Conservation (phyloP, 2,888 invertebrate species). For the Rhamnusium bicolor region DNA sequence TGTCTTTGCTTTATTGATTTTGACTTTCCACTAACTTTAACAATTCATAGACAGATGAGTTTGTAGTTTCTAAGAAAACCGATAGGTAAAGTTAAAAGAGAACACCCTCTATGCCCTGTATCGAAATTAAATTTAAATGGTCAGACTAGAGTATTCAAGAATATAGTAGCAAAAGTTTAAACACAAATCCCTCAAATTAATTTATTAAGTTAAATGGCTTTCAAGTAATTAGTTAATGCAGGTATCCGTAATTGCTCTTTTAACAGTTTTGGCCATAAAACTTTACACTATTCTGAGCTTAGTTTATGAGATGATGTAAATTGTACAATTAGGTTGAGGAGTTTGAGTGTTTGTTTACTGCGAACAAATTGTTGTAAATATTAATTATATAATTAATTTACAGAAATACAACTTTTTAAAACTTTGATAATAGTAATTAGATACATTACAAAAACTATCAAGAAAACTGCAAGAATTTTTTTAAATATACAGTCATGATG, state of each 20-base stretch:
- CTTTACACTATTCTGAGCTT: background rate
- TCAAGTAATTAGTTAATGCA: background rate
- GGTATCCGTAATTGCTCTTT: background rate
- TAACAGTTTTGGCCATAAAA: background rate
- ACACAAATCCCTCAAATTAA: background rate
- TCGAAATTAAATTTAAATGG: background rate
- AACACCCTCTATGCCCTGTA: too few relatives aligned
- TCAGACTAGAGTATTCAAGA: background rate
- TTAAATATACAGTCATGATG: too few relatives aligned
- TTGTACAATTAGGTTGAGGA: background rate
- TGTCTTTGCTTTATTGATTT: too few relatives aligned
- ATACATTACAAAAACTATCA: too few relatives aligned
- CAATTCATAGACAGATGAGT: too few relatives aligned
- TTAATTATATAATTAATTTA: too few relatives aligned
- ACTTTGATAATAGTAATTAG: too few relatives aligned
- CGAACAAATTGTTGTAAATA: background rate
- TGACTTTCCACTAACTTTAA: too few relatives aligned
- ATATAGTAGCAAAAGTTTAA: background rate
- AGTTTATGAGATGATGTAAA: background rate
- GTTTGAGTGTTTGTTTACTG: background rate
- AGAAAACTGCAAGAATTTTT: too few relatives aligned
- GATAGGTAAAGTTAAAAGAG: too few relatives aligned
- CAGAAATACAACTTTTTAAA: too few relatives aligned
- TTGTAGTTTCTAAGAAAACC: too few relatives aligned
- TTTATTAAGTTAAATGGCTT: background rate